phyloP scores from a whole-genome alignment of 2,797 vertebrate genomes.

The Macroramphosus scolopax region DNA sequence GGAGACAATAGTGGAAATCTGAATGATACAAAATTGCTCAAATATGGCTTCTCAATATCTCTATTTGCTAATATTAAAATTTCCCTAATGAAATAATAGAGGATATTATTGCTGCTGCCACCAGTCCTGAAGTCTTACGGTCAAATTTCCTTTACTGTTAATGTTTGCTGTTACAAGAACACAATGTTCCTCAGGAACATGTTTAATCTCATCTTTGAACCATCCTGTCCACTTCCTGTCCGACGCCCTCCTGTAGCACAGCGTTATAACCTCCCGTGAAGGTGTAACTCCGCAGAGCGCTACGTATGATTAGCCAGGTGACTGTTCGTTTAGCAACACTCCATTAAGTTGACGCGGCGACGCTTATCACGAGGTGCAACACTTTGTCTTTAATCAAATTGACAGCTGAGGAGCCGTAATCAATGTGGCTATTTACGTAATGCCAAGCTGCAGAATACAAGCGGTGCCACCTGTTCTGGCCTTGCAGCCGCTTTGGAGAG shows the following conservation, averaged over 20 bases:
- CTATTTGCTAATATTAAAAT: too few relatives aligned
- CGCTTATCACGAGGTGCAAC: conserved; percentile 47
- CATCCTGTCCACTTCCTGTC: too few relatives aligned
- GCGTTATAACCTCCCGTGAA: too few relatives aligned
- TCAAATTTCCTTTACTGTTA: too few relatives aligned
- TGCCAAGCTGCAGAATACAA: conserved; percentile 29
- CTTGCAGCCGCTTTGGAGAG: background rate
- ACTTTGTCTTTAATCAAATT: conserved; percentile 66
- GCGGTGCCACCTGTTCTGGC: conserved; percentile 40
- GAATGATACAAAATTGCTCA: conserved; percentile 4
- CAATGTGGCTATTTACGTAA: conserved; percentile 62
- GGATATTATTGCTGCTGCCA: too few relatives aligned
- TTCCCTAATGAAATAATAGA: too few relatives aligned
- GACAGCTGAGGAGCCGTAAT: conserved; percentile 56
- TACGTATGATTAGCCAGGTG: conserved; percentile 33
- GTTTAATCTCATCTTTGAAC: too few relatives aligned
- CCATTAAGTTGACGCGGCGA: conserved; percentile 57
- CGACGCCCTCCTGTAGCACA: too few relatives aligned
- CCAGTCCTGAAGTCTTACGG: too few relatives aligned
- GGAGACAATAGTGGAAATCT: conserved; percentile 14
- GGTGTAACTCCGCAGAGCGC: conserved; percentile 25
- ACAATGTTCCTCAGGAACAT: too few relatives aligned
- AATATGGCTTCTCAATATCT: background rate
- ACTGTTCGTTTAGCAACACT: conserved; percentile 64
- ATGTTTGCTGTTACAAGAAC: too few relatives aligned